These are phyloP conservation scores for Anthopleura sola DNA, from an alignment of 64 coral and sea anemone genomes.

Conservation along the genomic window DNA sequence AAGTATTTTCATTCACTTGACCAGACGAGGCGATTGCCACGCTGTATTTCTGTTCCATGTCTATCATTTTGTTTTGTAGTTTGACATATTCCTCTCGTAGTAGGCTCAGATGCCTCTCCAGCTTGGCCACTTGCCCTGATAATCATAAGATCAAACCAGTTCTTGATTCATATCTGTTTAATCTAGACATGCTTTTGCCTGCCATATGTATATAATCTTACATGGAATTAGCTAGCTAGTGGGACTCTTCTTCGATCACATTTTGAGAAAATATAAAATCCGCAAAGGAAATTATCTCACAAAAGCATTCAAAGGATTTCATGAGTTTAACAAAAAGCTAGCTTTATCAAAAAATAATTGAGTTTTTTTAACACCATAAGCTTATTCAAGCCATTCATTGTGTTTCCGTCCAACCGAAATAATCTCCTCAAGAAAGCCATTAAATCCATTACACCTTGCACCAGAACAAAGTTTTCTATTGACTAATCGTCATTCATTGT, in stretches of 20 bases:
- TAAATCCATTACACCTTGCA: background rate
- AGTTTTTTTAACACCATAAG: background rate
- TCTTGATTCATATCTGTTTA: background rate
- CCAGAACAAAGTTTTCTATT: background rate
- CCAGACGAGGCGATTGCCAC: conserved; percentile 66
- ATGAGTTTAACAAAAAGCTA: background rate
- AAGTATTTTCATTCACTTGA: conserved; percentile 81
- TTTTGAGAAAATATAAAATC: background rate
- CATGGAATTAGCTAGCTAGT: no score
- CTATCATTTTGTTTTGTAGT: conserved; percentile 86
- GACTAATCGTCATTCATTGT: background rate
- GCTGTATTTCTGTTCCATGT: conserved; percentile 93
- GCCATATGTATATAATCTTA: no score
- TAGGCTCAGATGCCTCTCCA: conserved; percentile 75
- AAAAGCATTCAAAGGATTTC: background rate
- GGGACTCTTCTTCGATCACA: no score
- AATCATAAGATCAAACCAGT: background rate
- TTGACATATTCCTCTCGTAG: conserved; percentile 97
- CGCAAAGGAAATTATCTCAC: background rate
- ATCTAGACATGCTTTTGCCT: background rate
- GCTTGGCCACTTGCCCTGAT: conserved; percentile 81
- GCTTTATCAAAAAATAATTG: background rate
- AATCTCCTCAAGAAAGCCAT: background rate
- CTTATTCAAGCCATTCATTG: background rate
- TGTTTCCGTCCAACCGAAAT: background rate